phyloP scores from a whole-genome alignment of 2,113 vertebrate species.

The Anoplopoma fimbria region DNA sequence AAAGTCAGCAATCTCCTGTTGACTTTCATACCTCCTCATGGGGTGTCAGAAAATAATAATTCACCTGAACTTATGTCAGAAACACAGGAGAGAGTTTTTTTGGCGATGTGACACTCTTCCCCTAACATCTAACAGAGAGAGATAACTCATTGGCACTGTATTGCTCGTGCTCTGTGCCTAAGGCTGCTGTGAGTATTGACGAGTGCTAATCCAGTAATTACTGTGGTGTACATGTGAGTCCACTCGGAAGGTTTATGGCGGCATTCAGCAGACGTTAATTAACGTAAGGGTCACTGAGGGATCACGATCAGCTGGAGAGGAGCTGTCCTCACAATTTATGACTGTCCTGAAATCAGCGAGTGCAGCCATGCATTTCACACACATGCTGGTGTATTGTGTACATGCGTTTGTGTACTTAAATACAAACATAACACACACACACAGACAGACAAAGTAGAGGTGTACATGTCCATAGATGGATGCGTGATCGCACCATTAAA shows the following conservation, averaged over 20 bases:
- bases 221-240: constrained; percentile 67
- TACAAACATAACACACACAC: neutral
- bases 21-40: neutral
- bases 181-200: constrained; percentile 74
- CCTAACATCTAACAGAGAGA: constrained; percentile 4
- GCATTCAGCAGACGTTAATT: constrained; percentile 78
- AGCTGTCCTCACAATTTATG: constrained; percentile 74
- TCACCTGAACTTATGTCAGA: no score
- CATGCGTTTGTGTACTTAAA: constrained; percentile 24
- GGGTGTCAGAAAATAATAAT: no score
- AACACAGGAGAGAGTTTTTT: no score
- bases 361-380: constrained; percentile 48
- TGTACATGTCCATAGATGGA: neutral
- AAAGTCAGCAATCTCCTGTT: constrained; percentile 3
- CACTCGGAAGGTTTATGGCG: constrained; percentile 78
- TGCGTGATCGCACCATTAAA: constrained; percentile 11
- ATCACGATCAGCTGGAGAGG: constrained; percentile 67
- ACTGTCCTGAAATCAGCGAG: constrained; percentile 61
- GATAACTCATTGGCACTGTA: constrained; percentile 1
- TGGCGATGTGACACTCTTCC: neutral
- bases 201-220: constrained; percentile 81
- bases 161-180: constrained; percentile 38
- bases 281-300: constrained; percentile 75
- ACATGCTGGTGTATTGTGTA: constrained; percentile 25
- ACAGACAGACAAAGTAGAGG: constrained; percentile 16